Conservation (phyloP, 35 echinoderm and acorn worm species). For the Ptychodera flava region DNA sequence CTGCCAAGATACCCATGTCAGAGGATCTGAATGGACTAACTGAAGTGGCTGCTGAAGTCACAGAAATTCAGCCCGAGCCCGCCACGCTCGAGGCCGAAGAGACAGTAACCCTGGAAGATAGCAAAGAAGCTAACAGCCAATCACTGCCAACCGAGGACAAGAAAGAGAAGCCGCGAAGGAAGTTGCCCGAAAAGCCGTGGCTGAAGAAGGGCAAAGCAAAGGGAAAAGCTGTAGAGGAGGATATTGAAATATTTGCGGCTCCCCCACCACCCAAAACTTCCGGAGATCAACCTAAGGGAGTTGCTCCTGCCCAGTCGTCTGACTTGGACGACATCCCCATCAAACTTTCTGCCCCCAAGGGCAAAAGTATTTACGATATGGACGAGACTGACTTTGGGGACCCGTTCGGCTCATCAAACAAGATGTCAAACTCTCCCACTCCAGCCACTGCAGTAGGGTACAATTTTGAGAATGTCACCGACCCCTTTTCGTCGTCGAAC, state of each 20-base stretch:
- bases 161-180: background rate
- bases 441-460: background rate
- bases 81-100: no score
- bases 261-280: no score
- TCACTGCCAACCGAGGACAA: background rate
- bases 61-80: no score
- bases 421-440: conserved; percentile 55
- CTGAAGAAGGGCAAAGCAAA: background rate
- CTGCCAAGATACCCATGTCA: no score
- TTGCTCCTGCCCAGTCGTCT: background rate
- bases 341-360: background rate
- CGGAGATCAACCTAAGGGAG: background rate
- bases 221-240: background rate
- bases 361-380: conserved; percentile 69
- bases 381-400: conserved; percentile 53
- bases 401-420: conserved; percentile 32
- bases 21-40: no score
- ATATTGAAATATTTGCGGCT: background rate
- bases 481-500: conserved; percentile 16
- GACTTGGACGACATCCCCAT: background rate
- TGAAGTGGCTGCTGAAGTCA: no score
- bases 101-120: background rate
- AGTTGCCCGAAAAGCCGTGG: background rate
- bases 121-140: background rate
- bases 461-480: conserved; percentile 10